A percentile compares a stretch with the other conserved stretches of the same genome.
These are phyloP conservation scores for Dilophus febrilis DNA, from an alignment of 2,888 invertebrate species.

Conservation along the genomic window DNA sequence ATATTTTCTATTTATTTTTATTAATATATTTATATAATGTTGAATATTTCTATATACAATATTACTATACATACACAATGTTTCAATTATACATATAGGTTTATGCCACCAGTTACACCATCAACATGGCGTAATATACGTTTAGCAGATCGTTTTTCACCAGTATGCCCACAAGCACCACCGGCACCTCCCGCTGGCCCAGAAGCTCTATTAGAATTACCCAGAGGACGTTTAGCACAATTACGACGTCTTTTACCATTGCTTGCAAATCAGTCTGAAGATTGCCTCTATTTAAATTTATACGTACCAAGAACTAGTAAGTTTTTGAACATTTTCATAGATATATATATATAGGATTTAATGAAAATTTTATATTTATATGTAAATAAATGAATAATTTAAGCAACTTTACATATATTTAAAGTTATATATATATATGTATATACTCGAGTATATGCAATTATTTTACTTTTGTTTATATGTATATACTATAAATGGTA, in stretches of 20 bases:
- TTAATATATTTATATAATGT: background rate
- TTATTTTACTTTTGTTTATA: no score
- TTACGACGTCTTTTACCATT: constrained; percentile 68
- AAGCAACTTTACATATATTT: no score
- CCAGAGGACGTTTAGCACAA: constrained; percentile 67
- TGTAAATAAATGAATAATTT: no score
- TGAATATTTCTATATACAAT: background rate
- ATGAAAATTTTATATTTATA: no score
- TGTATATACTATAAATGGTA: no score
- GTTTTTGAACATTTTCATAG: no score
- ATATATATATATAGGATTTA: no score
- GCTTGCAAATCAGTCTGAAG: constrained; percentile 87
- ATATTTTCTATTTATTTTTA: no score
- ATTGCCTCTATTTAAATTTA: constrained; percentile 93
- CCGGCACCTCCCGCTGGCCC: constrained; percentile 38
- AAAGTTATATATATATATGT: no score
- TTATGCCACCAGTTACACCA: constrained; percentile 89
- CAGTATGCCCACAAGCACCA: constrained; percentile 75
- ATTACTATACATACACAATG: background rate
- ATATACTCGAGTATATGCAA: no score
- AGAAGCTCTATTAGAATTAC: constrained; percentile 47
- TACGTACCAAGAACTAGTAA: constrained; percentile 62
- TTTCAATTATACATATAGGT: constrained; percentile 33
- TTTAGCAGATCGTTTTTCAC: constrained; percentile 62
- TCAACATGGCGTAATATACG: constrained; percentile 71